Conservation (phyloP, 30 jellyfish, hydroid and myxozoan species). For the Turritopsis rubra region DNA sequence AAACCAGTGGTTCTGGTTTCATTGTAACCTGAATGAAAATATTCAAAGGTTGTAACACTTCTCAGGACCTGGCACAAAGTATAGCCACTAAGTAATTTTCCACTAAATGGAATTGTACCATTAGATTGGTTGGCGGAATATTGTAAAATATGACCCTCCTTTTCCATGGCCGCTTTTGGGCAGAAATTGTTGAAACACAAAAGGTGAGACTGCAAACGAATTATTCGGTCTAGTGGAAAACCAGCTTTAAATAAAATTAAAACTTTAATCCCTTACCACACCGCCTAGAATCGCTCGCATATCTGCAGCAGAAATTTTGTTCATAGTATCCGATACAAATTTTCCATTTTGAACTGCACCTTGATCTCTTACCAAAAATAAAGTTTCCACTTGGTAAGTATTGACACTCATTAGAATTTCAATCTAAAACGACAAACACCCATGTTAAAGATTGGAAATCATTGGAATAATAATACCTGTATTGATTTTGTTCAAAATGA, state of each 20-base stretch:
- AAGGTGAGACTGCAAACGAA: too few relatives aligned
- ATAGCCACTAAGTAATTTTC: too few relatives aligned
- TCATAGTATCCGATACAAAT: slow-evolving; percentile 41
- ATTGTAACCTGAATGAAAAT: slow-evolving; percentile 41
- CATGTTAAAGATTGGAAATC: background rate
- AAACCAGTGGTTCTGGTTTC: slow-evolving; percentile 55
- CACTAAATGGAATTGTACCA: too few relatives aligned
- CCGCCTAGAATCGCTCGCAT: slow-evolving; percentile 61
- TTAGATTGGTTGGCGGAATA: too few relatives aligned
- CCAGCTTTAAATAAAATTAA: background rate
- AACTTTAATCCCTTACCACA: slow-evolving; percentile 27
- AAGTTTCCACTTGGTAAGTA: slow-evolving; percentile 36
- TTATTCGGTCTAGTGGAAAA: too few relatives aligned
- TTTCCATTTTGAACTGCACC: slow-evolving; percentile 50
- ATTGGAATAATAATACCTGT: background rate
- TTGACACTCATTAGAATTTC: slow-evolving; percentile 22
- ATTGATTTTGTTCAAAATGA: too few relatives aligned
- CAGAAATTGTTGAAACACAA: too few relatives aligned
- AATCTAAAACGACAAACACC: slow-evolving; percentile 31
- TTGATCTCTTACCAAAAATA: slow-evolving; percentile 50
- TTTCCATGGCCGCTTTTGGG: too few relatives aligned
- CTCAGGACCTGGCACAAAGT: too few relatives aligned
- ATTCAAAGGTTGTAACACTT: background rate
- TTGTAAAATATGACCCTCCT: too few relatives aligned
- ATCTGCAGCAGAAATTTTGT: slow-evolving; percentile 38